Evolutionary conservation across 2,113 vertebrate species (phyloP), one percentile per base, ranked within the genome.

Genomic region (Epinephelus fuscoguttatus): DNA sequence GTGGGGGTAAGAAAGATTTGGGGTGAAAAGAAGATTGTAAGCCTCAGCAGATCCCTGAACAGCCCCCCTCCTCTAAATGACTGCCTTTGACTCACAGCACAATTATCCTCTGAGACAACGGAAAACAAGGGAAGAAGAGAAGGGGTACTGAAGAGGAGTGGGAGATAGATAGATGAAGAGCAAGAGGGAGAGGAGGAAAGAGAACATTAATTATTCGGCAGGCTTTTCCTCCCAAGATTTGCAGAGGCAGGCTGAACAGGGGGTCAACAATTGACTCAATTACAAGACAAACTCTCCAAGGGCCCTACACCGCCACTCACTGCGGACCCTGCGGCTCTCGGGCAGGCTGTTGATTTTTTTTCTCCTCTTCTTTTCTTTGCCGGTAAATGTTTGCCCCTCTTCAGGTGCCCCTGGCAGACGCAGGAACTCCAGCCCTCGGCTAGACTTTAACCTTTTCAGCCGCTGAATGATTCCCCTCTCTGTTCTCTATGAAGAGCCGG

Each of bases 261-360:
- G 95, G 95, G 94, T 96, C 95, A 96, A 96, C 96, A 96, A 96
- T 96, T 95, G 95, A 96, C 95, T 96, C 96, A 96, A 96, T 96
- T 96, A 96, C 96, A 95, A 96, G 95, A 96, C 95, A 96, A 96
- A 96, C 96, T 94, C 93, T 88, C 94, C 89, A 94, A 96, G 96
- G 91, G 94, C 92, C 89, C 95, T 96, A 94, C 93, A 96, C 84
- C 80, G 71, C 40, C 93, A 91, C 95, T 96, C 93, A 92, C 86
- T 71, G 84, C 18, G 78, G 93, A 86, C 94, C 91, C 89, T 66
- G 89, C 72, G 59, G 90, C 95, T 94, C 94, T 93, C 57, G 62
- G 92, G 79, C 91, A 91, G 91, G 75, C 93, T 95, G 92, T 93
- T 92, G 90, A 79, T 91, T 91, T 90, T 91, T 85, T 88, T 45